These are phyloP conservation scores for Austrofundulus limnaeus DNA, from an alignment of 2,113 vertebrate genomes.

Conservation along the genomic window DNA sequence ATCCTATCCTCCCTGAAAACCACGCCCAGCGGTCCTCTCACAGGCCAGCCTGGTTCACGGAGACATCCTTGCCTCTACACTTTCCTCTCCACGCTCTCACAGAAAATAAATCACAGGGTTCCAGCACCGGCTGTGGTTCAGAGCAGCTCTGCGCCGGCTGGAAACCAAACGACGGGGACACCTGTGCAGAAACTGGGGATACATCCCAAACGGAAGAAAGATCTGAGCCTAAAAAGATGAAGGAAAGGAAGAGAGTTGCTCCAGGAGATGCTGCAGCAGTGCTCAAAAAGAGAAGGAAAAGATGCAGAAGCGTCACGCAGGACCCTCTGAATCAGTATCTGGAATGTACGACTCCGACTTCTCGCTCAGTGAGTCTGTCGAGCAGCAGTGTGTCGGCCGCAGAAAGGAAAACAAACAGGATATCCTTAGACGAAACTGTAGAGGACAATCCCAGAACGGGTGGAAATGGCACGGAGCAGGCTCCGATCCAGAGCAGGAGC, in stretches of 20 bases:
- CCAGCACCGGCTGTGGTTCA: background rate
- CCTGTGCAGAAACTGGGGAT: background rate
- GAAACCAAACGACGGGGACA: background rate
- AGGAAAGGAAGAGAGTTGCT: background rate
- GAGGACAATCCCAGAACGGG: background rate
- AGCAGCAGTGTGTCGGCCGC: constrained; percentile 48
- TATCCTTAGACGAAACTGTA: background rate
- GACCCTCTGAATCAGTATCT: background rate
- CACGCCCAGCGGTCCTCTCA: background rate
- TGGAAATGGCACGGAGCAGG: background rate
- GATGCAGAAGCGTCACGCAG: background rate
- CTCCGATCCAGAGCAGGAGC: constrained; percentile 34
- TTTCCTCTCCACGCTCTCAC: constrained; percentile 32
- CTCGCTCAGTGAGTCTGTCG: constrained; percentile 52
- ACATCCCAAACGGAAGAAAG: background rate
- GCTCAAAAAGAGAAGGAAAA: constrained; percentile 23
- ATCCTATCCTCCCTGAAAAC: background rate
- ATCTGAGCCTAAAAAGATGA: background rate
- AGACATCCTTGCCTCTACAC: constrained; percentile 19
- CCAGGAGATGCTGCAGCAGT: background rate
- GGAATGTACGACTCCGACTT: background rate
- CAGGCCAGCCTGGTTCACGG: constrained; percentile 39
- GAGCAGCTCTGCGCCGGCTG: background rate
- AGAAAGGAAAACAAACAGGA: constrained; percentile 3
- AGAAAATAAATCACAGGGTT: background rate